Base-by-base conservation (phyloP, 2,888 invertebrate species). In the Sinohyriopsis cumingii region DNA sequence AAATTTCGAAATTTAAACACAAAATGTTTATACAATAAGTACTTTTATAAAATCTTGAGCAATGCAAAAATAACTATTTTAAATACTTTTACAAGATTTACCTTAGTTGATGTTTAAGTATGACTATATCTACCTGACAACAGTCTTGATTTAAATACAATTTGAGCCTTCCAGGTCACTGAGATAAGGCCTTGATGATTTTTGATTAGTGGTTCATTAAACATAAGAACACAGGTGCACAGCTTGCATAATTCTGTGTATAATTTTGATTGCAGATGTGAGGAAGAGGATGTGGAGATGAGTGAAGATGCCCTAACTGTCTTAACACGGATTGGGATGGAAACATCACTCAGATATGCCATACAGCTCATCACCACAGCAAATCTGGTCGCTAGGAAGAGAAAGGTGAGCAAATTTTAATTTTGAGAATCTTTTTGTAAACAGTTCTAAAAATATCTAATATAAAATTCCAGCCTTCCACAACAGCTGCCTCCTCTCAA, bases 271-370 rank as follows among this genome's bases (percentile, higher is more conserved):
- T 69, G 12, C 73, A 91, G 98, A 74, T 97, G 97, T 88, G 98
- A 99, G 87, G 99, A 99, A 86, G 99, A 99, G 88, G 98, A 99
- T 89, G 98, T 98, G 79, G 95, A 97, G 86, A 95, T 99, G 93
- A 94, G 95, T 0, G 94, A 94, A 3, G 97, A 97, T 89, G 99
- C 98, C 0, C 87, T 99, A 68, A 94, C 94, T 0, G 95, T 99
- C 15, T 92, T 99, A 57, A 97, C 98, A 0, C 93, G 96, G 67
- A 96, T 99, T 60, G 97, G 97, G 1, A 93, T 94, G 19, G 97
- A 97, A 88, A 97, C 98, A 0, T 97, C 97, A 0, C 92, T 99
- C 20, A 93, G 99, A 71, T 99, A 99, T 91, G 96, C 98, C 54
- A 99, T 99, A 89, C 99, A 99, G 88, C 93, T 99, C 55, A 99